Conservation (phyloP, 2,888 invertebrate species). For the Sialis lutaria region DNA sequence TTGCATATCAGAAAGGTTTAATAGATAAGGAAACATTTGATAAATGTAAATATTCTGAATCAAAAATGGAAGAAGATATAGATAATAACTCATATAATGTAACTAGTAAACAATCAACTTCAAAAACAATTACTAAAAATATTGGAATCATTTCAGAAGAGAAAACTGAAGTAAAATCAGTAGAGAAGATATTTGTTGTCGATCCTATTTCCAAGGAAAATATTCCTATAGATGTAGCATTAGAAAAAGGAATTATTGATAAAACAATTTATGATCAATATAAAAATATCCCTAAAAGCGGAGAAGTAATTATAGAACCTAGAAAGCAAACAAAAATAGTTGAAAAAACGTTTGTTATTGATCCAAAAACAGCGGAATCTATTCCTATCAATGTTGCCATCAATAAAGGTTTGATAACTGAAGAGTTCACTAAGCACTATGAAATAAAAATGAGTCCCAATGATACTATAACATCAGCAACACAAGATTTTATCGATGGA, state of each 20-base stretch:
- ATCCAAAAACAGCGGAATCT: slow-evolving; percentile 29
- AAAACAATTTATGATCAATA: slow-evolving; percentile 14
- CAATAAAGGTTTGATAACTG: slow-evolving; percentile 24
- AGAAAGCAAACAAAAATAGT: slow-evolving; percentile 26
- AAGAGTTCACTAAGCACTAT: neutral
- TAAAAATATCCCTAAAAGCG: too few relatives aligned
- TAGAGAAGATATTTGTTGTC: slow-evolving; percentile 22
- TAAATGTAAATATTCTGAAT: slow-evolving; percentile 19
- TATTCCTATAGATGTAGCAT: slow-evolving; percentile 63
- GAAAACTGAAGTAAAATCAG: slow-evolving; percentile 22
- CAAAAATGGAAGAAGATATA: too few relatives aligned
- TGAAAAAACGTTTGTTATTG: slow-evolving; percentile 24
- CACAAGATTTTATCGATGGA: too few relatives aligned
- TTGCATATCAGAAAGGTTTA: slow-evolving; percentile 60
- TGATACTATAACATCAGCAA: slow-evolving; percentile 9
- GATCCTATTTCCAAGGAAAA: slow-evolving; percentile 31
- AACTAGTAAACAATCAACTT: too few relatives aligned
- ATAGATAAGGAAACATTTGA: slow-evolving; percentile 39
- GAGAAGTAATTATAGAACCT: too few relatives aligned
- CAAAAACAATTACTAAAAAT: too few relatives aligned
- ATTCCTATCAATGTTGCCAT: slow-evolving; percentile 38
- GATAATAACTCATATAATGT: too few relatives aligned
- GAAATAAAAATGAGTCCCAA: neutral
- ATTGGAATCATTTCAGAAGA: slow-evolving; percentile 18
- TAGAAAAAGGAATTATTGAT: slow-evolving; percentile 56